These are phyloP conservation scores for Colinus virginianus DNA, from an alignment of 2,113 vertebrate species.

Conservation along the genomic window DNA sequence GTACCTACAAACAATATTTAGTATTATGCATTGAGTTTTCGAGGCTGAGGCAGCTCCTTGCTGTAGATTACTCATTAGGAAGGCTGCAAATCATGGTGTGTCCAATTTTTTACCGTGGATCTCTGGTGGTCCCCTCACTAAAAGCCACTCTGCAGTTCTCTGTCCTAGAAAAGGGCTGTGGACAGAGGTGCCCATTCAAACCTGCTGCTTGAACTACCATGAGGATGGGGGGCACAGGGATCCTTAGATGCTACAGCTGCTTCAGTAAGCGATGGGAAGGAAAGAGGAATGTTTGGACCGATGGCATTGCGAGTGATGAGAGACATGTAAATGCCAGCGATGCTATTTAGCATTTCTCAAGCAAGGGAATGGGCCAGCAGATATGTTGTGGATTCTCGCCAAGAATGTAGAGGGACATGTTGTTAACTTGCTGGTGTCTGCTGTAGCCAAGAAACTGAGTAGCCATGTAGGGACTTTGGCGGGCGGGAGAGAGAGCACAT, in stretches of 20 bases:
- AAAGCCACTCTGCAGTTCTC: not conserved
- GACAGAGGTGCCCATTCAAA: not conserved
- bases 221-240: fast-evolving
- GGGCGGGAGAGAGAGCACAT: conserved; percentile 56
- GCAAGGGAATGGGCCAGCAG: conserved; percentile 65
- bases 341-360: conserved; percentile 67
- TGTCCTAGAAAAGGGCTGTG: not conserved
- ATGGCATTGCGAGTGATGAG: conserved; percentile 43
- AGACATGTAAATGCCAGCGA: conserved; percentile 61
- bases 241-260: not conserved
- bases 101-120: not conserved
- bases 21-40: conserved; percentile 7
- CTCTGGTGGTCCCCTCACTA: not conserved
- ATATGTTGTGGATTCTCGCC: conserved; percentile 59
- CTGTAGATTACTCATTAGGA: not conserved
- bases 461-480: conserved; percentile 67
- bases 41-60: conserved; percentile 8
- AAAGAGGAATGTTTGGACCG: conserved; percentile 15
- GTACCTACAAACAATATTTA: conserved; percentile 13
- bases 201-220: not conserved
- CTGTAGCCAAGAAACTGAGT: conserved; percentile 68
- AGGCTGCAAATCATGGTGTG: not conserved
- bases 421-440: conserved; percentile 74
- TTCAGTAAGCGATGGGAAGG: not conserved
- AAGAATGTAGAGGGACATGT: conserved; percentile 73